Evolutionary conservation across 1,140 invertebrate genomes (phyloP), one percentile per base, ranked within the genome.

Genomic region (Coenobita brevimanus): DNA sequence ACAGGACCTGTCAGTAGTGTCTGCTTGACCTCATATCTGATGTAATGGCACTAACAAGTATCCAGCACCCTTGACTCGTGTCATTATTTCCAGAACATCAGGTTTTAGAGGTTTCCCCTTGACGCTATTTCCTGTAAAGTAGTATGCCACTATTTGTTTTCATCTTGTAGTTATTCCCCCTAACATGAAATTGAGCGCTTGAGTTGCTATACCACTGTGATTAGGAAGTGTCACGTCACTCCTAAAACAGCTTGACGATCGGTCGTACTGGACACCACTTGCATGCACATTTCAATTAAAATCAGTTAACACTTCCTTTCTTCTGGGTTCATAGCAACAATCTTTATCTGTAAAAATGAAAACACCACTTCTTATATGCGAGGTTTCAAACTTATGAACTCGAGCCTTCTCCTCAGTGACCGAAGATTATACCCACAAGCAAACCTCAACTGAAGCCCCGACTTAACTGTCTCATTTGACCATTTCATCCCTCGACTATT

Each of bases 401-500:
- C 73, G 13, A 76, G 73, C 41, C 73, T 8, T 76, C 64, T 69
- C 27, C 73, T 76, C 73, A 76, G 30, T 33, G 73, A 41, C 6
- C 73, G 73, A 15, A 76, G 73, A 43, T 24, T 27, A 36, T 24
- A 13, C 41, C 15, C 30, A 36, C 27, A 17, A 36, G 4, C 38
- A 76, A 76, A 38, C 13, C 4, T 76, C 6, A 43, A 30, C 27
- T 38, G 38, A 38, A 17, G 27, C 8, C 73, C 73, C 38, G 30
- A 36, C 73, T 76, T 33, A 76, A 76, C 41, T 30, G 73, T 76
- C 41, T 76, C 73, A 76, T 76, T 76, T 76, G 36, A 76, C 73
- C 73, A 10, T 76, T 76, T 76, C 38, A 43, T 15, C 30, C 73
- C 38, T 38, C 73, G 30, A 76, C 27, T 76, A 76, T 27, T 76